Percentiles rank a stretch among this genome's conserved stretches.
Evolutionary conservation across 2,888 invertebrate genomes (phyloP).

Genomic region (Linnaemya vulpina): DNA sequence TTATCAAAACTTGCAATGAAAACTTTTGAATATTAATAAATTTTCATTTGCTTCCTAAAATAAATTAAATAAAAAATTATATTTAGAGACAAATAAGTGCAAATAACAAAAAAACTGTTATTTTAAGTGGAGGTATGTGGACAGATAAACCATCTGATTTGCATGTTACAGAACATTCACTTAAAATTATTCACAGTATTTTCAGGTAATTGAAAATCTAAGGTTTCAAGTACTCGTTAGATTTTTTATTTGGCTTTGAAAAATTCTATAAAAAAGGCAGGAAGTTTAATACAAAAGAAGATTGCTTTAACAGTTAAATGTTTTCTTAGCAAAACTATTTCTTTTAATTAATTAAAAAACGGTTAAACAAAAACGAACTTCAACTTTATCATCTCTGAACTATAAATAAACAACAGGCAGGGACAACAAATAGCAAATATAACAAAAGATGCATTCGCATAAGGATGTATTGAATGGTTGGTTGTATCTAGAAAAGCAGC

Average conservation of each 20-base stretch:
- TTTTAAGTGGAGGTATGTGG: no score
- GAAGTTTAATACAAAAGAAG: not conserved
- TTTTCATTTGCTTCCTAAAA: no score
- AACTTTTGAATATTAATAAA: no score
- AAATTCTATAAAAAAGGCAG: not conserved
- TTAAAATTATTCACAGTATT: no score
- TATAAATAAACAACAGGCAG: conserved; percentile 43
- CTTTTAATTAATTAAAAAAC: conserved; percentile 61
- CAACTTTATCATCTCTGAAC: conserved; percentile 49
- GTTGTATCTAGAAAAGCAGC: conserved; percentile 27
- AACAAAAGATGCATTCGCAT: conserved; percentile 3
- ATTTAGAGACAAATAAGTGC: no score
- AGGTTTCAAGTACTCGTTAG: not conserved
- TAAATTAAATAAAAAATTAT: no score
- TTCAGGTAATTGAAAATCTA: not conserved
- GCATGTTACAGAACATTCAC: no score
- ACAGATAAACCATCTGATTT: no score
- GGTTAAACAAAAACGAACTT: conserved; percentile 46
- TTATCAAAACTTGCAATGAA: no score
- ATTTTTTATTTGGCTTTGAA: not conserved
- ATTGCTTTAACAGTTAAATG: conserved; percentile 17
- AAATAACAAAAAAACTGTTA: no score
- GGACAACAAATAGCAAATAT: conserved; percentile 15
- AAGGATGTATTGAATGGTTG: conserved; percentile 36
- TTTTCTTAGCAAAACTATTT: conserved; percentile 8